Evolutionary conservation across 2,888 invertebrate species (phyloP).

Genomic region (Scaptomyza reducta): DNA sequence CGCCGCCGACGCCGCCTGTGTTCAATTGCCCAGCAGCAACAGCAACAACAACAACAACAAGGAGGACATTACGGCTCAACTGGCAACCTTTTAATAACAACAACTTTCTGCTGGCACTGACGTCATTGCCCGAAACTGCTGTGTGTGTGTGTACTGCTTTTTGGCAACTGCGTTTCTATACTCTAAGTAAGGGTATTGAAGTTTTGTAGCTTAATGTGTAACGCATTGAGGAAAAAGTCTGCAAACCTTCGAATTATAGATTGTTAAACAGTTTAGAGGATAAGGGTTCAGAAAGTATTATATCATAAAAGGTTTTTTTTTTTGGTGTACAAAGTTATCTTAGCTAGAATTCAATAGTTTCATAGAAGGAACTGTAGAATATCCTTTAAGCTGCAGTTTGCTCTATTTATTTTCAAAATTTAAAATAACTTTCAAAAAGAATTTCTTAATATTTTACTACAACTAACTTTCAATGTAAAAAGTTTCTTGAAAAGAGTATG

Average conservation of each 20-base stretch:
- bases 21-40: slow-evolving; percentile 48
- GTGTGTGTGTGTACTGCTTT: not conserved
- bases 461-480: too few relatives aligned
- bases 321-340: too few relatives aligned
- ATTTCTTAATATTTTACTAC: too few relatives aligned
- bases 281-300: too few relatives aligned
- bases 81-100: slow-evolving; percentile 46
- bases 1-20: slow-evolving; percentile 49
- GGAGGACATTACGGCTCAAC: slow-evolving; percentile 10
- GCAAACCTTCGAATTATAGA: not conserved
- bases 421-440: too few relatives aligned
- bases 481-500: not conserved
- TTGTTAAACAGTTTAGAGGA: too few relatives aligned
- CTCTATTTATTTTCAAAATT: too few relatives aligned
- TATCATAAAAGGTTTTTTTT: too few relatives aligned
- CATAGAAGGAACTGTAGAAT: too few relatives aligned
- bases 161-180: slow-evolving; percentile 20
- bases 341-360: too few relatives aligned
- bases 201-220: not conserved
- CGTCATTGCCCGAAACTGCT: slow-evolving; percentile 41
- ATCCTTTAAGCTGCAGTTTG: too few relatives aligned
- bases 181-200: not conserved
- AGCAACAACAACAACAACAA: slow-evolving; percentile 15
- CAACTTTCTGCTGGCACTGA: slow-evolving; percentile 45
- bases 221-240: not conserved